Conservation (phyloP, 92 coral and sea anemone genomes). For the Porites divaricata region DNA sequence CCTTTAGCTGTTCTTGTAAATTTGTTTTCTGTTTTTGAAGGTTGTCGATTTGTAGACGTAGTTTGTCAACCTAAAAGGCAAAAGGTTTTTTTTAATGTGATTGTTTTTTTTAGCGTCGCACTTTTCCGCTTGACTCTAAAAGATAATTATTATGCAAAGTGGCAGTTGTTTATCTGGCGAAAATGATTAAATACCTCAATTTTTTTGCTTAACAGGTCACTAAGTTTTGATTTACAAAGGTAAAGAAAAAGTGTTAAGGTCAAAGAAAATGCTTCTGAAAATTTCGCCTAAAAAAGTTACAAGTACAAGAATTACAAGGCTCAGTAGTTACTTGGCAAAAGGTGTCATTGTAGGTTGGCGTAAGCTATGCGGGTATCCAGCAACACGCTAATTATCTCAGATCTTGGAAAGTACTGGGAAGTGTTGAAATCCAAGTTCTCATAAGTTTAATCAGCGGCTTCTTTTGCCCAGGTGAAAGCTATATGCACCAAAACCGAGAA, state of each 20-base stretch:
- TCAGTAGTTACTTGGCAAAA: conserved; percentile 4
- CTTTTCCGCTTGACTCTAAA: neutral
- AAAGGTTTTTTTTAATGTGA: conserved; percentile 7
- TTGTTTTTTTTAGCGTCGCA: neutral
- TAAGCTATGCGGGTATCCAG: conserved; percentile 25
- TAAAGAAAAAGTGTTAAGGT: neutral
- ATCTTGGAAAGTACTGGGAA: neutral
- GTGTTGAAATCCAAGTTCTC: neutral
- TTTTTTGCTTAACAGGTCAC: conserved; percentile 10
- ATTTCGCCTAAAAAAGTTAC: neutral
- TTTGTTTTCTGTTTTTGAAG: conserved; percentile 88
- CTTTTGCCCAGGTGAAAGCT: neutral
- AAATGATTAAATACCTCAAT: conserved; percentile 8
- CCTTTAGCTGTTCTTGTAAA: conserved; percentile 92
- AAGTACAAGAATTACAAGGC: neutral
- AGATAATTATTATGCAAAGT: conserved; percentile 31
- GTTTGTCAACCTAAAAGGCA: conserved; percentile 84
- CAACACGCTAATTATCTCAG: conserved; percentile 20
- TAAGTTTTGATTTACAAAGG: neutral
- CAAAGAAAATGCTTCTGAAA: neutral
- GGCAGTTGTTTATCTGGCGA: conserved; percentile 17
- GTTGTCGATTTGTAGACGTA: conserved; percentile 91
- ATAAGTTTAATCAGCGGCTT: neutral
- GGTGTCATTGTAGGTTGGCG: neutral
- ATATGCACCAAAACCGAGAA: neutral